phyloP scores from a whole-genome alignment of 2,113 vertebrate genomes.

The Nansenia antarctica region DNA sequence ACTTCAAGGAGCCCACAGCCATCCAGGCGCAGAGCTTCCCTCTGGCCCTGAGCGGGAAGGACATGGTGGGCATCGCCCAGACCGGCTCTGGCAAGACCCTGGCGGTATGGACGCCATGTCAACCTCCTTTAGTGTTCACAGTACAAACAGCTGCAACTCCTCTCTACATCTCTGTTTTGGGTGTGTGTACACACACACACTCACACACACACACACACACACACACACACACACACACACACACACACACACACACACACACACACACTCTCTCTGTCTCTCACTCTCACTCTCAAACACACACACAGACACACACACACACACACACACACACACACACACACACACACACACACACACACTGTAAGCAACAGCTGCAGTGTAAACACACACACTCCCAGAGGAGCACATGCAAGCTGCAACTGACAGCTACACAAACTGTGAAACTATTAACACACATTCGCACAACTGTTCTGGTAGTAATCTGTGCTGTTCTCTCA shows the following conservation, averaged over 20 bases:
- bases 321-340: background rate
- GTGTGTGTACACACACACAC: background rate
- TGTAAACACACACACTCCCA: background rate
- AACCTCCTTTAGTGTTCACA: background rate
- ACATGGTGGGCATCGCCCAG: constrained; percentile 99
- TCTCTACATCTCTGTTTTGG: background rate
- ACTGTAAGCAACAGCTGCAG: background rate
- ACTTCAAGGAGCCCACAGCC: constrained; percentile 95
- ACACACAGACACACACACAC: background rate
- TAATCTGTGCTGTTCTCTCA: constrained; percentile 18
- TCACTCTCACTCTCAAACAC: too few species aligned
- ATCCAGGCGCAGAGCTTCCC: constrained; percentile 97
- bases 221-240: background rate
- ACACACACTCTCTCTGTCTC: too few species aligned
- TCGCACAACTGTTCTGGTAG: background rate
- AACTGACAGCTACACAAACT: constrained; percentile 6
- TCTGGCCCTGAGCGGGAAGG: constrained; percentile 90
- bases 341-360: background rate
- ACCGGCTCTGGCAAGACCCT: constrained; percentile 97
- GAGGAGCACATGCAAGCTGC: background rate
- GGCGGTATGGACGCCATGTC: constrained; percentile 76
- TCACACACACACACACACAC: background rate
- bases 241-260: background rate
- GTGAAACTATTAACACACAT: background rate
- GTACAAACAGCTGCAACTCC: background rate